Evolutionary conservation across 2,797 vertebrate genomes (phyloP), one percentile per base, ranked within the genome.

Genomic region (Fistularia commersonii): DNA sequence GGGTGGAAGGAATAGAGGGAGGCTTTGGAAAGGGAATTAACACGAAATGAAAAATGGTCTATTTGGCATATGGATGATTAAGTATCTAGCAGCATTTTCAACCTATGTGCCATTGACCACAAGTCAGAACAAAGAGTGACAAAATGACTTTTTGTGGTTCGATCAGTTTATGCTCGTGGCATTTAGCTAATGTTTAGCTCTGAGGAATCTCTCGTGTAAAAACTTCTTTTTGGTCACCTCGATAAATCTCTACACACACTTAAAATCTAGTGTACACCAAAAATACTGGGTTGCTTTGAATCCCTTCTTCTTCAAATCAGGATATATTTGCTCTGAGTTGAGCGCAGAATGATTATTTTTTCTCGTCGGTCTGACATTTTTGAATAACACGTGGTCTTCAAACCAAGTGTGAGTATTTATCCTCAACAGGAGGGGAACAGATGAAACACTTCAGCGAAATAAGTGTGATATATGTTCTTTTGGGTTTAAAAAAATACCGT

Each of bases 21-120:
- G 64, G 67, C 65, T 81, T 74, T 90, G 88, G 87, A 77, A 88
- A 88, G 87, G 90, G 87, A 87, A 86, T 87, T 87, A 87, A 79
- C 79, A 81, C 70, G 68, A 76, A 85, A 84, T 86, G 77, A 74
- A 78, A 87, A 84, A 87, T 77, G 51, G 73, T 64, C 63, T 72
- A 80, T 87, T 83, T 82, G 80, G 79, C 78, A 76, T 72, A 77
- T 75, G 77, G 66, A 69, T 80, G 82, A 83, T 83, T 70, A 80
- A 81, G 77, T 77, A 81, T 84, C 82, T 63, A 57, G 67, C 66
- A 55, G 71, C 69, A 57, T 77, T 80, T 77, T 76, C 50, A 56
- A 75, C 64, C 56, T 60, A 76, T 84, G 72, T 72, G 66, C 63
- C 67, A 75, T 77, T 41, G 48, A 74, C 68, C 63, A 75, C 64